Conservation (phyloP, 37 sponge, comb jelly and placozoan species). For the Aphrocallistes beatrix region DNA sequence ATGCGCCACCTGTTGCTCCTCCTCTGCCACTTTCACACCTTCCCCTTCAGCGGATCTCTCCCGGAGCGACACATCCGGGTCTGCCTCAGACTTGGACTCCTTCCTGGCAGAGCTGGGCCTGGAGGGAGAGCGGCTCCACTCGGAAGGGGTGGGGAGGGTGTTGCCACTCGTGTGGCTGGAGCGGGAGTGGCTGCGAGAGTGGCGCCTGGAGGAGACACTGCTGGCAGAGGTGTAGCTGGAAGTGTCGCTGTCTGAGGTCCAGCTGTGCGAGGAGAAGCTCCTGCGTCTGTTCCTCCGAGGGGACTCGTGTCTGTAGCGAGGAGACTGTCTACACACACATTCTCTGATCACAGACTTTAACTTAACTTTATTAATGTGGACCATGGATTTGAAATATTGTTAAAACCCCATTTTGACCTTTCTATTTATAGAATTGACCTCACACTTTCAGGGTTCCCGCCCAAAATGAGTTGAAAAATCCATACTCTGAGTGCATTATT, state of each 20-base stretch:
- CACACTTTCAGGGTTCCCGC: no score
- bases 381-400: no score
- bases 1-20: no score
- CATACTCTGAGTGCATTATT: no score
- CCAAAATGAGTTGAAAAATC: no score
- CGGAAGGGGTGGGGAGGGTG: background rate
- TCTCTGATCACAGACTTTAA: no score
- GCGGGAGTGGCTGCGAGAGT: background rate
- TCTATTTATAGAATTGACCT: no score
- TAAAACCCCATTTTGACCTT: no score
- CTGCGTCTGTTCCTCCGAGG: background rate
- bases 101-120: background rate
- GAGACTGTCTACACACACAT: background rate
- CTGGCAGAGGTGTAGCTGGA: background rate
- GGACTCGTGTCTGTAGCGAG: background rate
- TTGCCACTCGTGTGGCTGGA: background rate
- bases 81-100: background rate
- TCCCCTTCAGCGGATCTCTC: no score
- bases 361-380: no score
- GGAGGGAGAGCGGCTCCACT: background rate
- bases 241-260: slow-evolving; percentile 4
- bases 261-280: slow-evolving; percentile 13
- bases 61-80: no score
- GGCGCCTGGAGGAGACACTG: background rate
- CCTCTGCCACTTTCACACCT: no score